Percentiles rank a stretch among this genome's conserved stretches.
These are phyloP conservation scores for Centruroides vittatus DNA, from an alignment of 1,140 invertebrate genomes.

Conservation along the genomic window DNA sequence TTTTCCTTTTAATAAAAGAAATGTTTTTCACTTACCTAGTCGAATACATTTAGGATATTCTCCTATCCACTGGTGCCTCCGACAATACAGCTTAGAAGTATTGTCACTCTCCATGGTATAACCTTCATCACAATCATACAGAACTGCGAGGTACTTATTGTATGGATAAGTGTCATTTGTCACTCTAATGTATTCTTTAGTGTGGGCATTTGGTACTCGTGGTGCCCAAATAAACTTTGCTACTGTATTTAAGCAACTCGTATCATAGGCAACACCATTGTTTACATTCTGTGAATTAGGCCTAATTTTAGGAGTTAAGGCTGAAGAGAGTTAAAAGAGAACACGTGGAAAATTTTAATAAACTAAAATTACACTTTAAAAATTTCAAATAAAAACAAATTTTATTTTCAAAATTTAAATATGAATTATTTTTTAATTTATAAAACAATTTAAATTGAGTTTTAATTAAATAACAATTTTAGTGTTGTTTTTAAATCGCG, in stretches of 20 bases:
- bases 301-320: no score
- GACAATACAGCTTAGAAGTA: slow-evolving; percentile 1
- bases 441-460: no score
- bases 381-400: no score
- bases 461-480: no score
- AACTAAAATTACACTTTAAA: no score
- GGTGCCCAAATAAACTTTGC: slow-evolving; percentile 5
- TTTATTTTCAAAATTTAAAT: no score
- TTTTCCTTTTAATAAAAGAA: no score
- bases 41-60: slow-evolving; percentile 1
- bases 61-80: slow-evolving; percentile 3
- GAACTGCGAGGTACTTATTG: slow-evolving; percentile 6
- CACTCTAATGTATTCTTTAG: slow-evolving; percentile 6
- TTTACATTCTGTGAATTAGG: background rate
- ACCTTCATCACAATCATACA: slow-evolving; percentile 3
- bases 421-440: no score
- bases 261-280: background rate
- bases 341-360: no score
- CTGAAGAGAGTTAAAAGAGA: no score
- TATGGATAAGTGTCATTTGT: slow-evolving; percentile 10
- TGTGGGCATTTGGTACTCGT: slow-evolving; percentile 3
- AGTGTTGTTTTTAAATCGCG: no score
- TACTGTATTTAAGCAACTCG: slow-evolving; percentile 2
- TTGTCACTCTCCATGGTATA: slow-evolving; percentile 1
- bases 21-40: background rate